phyloP scores from a whole-genome alignment of 2,888 invertebrate genomes.

The Arenicola marina region DNA sequence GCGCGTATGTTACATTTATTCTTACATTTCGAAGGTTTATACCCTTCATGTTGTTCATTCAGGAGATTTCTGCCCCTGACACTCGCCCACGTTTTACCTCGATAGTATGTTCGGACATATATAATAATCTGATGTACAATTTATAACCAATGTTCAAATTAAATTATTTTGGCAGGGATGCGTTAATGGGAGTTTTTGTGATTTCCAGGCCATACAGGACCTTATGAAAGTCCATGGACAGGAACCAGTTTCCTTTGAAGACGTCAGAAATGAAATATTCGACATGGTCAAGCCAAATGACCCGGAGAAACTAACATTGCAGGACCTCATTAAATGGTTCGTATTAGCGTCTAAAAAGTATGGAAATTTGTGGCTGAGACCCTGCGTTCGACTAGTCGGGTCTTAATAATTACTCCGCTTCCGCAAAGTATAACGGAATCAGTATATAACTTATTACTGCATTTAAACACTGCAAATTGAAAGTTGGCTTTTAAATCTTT shows the following conservation, averaged over 20 bases:
- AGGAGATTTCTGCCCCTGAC: not conserved
- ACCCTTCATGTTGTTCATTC: no score
- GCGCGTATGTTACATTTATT: no score
- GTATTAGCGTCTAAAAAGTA: conserved; percentile 13
- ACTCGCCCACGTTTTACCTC: not conserved
- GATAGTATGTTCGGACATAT: not conserved
- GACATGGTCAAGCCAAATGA: conserved; percentile 94
- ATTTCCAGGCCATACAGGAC: conserved; percentile 80
- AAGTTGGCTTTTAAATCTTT: no score
- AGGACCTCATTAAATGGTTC: conserved; percentile 79
- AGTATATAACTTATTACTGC: no score
- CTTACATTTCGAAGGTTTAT: no score
- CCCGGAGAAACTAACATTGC: conserved; percentile 80
- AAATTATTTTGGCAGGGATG: not conserved
- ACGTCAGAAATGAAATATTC: conserved; percentile 96
- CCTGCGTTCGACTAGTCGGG: no score
- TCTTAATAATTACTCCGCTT: no score
- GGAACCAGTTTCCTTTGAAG: conserved; percentile 88
- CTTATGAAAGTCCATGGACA: conserved; percentile 85
- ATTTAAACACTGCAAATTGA: no score
- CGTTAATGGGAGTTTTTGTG: not conserved
- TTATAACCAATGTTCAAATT: not conserved
- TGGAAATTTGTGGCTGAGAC: no score
- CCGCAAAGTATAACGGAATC: no score
- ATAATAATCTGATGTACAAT: not conserved